Evolutionary conservation across 2,113 vertebrate species (phyloP).

Genomic region (Baryphthengus martii): DNA sequence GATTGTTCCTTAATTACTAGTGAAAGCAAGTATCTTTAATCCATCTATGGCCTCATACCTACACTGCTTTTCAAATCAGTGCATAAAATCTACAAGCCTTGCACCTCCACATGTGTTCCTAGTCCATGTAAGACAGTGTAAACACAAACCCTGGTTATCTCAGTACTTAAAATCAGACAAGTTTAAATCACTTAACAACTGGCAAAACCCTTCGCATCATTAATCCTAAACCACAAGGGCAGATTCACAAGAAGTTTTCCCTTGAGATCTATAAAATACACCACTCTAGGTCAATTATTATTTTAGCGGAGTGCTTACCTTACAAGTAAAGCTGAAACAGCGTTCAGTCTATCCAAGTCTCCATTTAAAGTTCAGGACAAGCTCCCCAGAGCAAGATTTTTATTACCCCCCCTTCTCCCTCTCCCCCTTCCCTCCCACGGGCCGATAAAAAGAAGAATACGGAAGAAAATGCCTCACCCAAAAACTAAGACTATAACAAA

Average conservation of each 20-base stretch:
- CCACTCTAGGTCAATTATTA: not conserved
- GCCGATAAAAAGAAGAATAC: no score
- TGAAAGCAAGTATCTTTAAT: not conserved
- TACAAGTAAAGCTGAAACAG: not conserved
- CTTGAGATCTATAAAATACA: not conserved
- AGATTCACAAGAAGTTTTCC: not conserved
- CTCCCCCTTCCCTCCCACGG: no score
- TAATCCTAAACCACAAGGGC: not conserved
- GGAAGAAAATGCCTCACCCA: no score
- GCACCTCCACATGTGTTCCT: not conserved
- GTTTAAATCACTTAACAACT: not conserved
- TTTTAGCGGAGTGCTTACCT: not conserved
- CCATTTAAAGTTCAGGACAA: no score
- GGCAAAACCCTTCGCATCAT: not conserved
- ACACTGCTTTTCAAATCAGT: not conserved
- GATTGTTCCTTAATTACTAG: not conserved
- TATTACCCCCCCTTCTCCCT: no score
- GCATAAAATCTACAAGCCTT: not conserved
- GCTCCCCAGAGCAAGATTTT: no score
- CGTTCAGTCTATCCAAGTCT: not conserved
- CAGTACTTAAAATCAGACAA: not conserved
- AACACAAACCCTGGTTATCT: not conserved
- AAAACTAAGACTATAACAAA: no score
- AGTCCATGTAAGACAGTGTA: not conserved
- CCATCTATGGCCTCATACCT: not conserved